phyloP scores from a whole-genome alignment of 2,113 vertebrate genomes.

The Seriola dumerili region DNA sequence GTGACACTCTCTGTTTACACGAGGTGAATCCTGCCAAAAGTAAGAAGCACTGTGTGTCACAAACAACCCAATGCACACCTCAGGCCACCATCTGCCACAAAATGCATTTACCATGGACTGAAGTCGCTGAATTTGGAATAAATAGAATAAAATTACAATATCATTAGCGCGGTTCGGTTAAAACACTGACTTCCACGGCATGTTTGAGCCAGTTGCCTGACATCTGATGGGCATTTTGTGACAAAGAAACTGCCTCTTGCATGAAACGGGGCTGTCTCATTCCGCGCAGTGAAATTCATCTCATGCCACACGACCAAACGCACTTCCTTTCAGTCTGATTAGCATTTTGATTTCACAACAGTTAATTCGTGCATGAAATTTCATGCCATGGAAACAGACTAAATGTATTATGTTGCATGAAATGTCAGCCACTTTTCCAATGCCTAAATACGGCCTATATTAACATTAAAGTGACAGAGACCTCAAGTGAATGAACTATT shows the following conservation, averaged over 20 bases:
- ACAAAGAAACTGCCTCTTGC: background rate
- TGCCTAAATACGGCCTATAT: no score
- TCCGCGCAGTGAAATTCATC: background rate
- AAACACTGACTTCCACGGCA: background rate
- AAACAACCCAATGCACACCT: background rate
- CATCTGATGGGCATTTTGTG: background rate
- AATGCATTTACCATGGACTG: background rate
- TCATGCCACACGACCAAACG: background rate
- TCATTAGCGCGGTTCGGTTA: background rate
- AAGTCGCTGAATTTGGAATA: background rate
- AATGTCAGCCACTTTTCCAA: background rate
- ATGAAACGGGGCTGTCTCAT: background rate
- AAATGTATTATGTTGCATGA: background rate
- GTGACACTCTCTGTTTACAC: background rate
- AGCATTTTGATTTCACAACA: background rate
- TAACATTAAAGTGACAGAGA: no score
- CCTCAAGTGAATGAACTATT: no score
- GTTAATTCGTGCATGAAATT: background rate
- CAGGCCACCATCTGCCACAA: background rate
- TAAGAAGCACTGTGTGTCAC: background rate
- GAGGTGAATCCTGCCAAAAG: background rate
- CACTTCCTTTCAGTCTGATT: background rate
- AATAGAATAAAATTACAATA: background rate
- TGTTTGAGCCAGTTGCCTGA: background rate
- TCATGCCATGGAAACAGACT: background rate